These are phyloP conservation scores for Caranx ignobilis DNA, from an alignment of 2,113 vertebrate genomes.

Conservation along the genomic window DNA sequence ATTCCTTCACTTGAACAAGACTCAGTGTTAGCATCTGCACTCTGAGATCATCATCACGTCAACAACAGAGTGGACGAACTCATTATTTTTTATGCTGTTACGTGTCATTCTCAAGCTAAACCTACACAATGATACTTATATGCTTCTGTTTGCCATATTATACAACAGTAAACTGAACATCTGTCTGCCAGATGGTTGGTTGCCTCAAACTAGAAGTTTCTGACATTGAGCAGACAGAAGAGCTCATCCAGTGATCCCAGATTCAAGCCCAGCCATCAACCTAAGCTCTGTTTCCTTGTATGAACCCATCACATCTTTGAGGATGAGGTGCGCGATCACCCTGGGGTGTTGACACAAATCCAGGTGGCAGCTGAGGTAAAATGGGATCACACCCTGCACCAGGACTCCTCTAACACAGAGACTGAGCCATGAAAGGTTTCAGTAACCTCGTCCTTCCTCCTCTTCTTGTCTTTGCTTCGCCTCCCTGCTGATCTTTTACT, in stretches of 20 bases:
- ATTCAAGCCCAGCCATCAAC: too few relatives aligned
- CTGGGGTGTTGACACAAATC: not conserved
- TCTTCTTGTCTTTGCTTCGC: not conserved
- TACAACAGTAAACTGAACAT: not conserved
- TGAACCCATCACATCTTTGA: not conserved
- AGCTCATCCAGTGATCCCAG: too few relatives aligned
- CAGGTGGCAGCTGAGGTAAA: not conserved
- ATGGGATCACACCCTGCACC: too few relatives aligned
- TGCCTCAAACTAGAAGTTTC: not conserved
- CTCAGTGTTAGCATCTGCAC: too few relatives aligned
- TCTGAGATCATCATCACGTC: too few relatives aligned
- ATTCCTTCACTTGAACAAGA: too few relatives aligned
- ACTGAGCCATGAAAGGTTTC: not conserved
- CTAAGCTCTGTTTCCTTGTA: not conserved
- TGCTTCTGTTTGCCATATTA: not conserved
- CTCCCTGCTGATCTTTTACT: not conserved
- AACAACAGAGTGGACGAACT: too few relatives aligned
- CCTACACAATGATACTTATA: not conserved
- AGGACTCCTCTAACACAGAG: too few relatives aligned
- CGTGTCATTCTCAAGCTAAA: not conserved
- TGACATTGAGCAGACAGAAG: not conserved
- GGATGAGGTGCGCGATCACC: not conserved
- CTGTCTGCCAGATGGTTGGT: too few relatives aligned
- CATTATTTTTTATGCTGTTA: too few relatives aligned
- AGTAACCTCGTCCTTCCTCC: not conserved